Percentiles rank a stretch among this genome's conserved stretches.
Evolutionary conservation across 2,113 vertebrate genomes (phyloP).

Genomic region (Callipepla californica): DNA sequence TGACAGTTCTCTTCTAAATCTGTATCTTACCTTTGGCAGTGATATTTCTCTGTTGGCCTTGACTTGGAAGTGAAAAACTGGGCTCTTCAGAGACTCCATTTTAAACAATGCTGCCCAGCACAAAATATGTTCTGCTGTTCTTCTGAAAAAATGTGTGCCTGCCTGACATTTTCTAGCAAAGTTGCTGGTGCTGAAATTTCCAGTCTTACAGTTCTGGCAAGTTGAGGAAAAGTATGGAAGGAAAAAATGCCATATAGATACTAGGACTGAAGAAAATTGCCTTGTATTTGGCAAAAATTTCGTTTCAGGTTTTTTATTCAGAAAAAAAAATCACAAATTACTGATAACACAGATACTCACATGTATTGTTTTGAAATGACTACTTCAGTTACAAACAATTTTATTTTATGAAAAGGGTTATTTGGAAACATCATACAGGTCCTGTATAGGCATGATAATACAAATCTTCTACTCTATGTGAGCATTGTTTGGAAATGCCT

Average conservation of each 20-base stretch:
- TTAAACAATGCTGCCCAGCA: slow-evolving; percentile 45
- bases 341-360: background rate
- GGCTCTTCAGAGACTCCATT: slow-evolving; percentile 9
- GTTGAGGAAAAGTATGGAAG: background rate
- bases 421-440: background rate
- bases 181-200: slow-evolving; percentile 29
- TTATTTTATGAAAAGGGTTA: background rate
- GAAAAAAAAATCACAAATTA: background rate
- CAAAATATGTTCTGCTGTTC: slow-evolving; percentile 31
- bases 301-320: background rate
- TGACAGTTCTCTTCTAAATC: slow-evolving; percentile 30
- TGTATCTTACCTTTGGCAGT: slow-evolving; percentile 12
- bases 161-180: slow-evolving; percentile 47
- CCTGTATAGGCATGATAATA: background rate
- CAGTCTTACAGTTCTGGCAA: background rate
- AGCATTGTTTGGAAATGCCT: background rate
- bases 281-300: background rate
- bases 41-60: slow-evolving; percentile 40
- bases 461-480: background rate
- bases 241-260: background rate
- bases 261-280: slow-evolving; percentile 1
- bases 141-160: slow-evolving; percentile 35
- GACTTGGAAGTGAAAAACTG: slow-evolving; percentile 42
- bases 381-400: slow-evolving; percentile 8
- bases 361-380: background rate